These are phyloP conservation scores for Tortrix viridana DNA, from an alignment of 2,888 invertebrate species.

Conservation along the genomic window DNA sequence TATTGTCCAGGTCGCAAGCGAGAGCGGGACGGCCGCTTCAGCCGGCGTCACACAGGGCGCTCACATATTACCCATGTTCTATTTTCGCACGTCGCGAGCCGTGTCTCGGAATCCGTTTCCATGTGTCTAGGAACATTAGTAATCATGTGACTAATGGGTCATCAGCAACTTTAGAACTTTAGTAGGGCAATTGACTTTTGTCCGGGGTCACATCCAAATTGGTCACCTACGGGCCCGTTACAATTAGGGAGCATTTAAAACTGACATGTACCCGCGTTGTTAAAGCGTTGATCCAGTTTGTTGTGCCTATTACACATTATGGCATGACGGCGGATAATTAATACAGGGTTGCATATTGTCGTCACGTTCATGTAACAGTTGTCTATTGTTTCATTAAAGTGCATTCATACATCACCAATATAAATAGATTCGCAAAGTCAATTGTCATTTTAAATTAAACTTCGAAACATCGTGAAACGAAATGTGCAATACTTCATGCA, in stretches of 20 bases:
- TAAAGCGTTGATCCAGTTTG: constrained; percentile 51
- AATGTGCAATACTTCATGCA: too few species aligned
- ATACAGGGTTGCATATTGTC: constrained; percentile 61
- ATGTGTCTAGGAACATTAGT: constrained; percentile 80
- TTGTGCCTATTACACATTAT: constrained; percentile 58
- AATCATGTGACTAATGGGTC: constrained; percentile 82
- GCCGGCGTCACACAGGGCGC: constrained; percentile 76
- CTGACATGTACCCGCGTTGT: constrained; percentile 54
- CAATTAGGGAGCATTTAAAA: constrained; percentile 49
- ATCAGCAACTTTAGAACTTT: constrained; percentile 42
- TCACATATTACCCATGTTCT: constrained; percentile 79
- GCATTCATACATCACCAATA: too few species aligned
- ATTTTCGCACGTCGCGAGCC: constrained; percentile 81
- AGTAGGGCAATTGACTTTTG: constrained; percentile 40
- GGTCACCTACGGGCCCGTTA: constrained; percentile 38
- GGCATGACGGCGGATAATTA: constrained; percentile 60
- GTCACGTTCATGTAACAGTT: constrained; percentile 60
- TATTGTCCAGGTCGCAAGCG: constrained; percentile 60
- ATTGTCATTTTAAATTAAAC: too few species aligned
- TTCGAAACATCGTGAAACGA: too few species aligned
- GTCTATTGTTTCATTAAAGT: constrained; percentile 54
- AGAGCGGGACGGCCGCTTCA: constrained; percentile 67
- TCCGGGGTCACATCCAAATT: constrained; percentile 42
- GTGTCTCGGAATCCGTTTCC: constrained; percentile 84
- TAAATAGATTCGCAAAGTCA: too few species aligned